A percentile compares a stretch with the other conserved stretches of the same genome.
Conservation (phyloP, 2,797 vertebrate genomes). For the Muraenolepis orangiensis region DNA sequence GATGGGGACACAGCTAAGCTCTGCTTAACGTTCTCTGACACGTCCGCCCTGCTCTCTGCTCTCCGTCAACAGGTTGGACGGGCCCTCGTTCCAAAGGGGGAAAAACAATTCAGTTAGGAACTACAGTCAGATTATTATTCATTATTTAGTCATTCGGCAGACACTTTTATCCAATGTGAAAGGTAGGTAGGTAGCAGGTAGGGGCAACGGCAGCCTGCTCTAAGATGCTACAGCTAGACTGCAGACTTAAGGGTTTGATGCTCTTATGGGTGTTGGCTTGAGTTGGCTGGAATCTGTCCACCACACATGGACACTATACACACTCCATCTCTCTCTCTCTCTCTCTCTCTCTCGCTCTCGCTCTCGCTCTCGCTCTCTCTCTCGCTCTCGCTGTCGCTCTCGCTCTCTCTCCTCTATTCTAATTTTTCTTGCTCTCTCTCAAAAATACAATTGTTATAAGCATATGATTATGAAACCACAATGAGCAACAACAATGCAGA, state of each 20-base stretch:
- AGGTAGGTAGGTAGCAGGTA: too few species aligned
- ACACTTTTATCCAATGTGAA: not conserved
- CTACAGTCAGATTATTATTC: too few species aligned
- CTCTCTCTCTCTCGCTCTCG: not conserved
- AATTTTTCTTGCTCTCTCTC: not conserved
- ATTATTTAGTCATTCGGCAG: not conserved
- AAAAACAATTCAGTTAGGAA: too few species aligned
- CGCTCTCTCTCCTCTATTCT: slow-evolving; percentile 15
- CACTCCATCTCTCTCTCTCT: not conserved
- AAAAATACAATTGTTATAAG: not conserved
- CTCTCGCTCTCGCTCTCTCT: slow-evolving; percentile 2
- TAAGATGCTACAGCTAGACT: too few species aligned
- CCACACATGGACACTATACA: too few species aligned
- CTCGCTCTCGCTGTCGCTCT: not conserved
- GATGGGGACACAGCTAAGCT: slow-evolving; percentile 33
- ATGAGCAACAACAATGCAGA: slow-evolving; percentile 13
- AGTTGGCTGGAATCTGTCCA: too few species aligned
- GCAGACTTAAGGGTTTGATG: too few species aligned
- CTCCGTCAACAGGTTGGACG: too few species aligned
- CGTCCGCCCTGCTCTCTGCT: not conserved
- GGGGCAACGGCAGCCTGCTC: too few species aligned
- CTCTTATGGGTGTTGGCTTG: too few species aligned
- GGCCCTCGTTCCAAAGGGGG: too few species aligned
- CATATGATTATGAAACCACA: slow-evolving; percentile 16
- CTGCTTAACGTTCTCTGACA: slow-evolving; percentile 12